Percentiles rank a stretch among this genome's conserved stretches.
These are phyloP conservation scores for Caligus rogercresseyi DNA, from an alignment of 1,140 invertebrate species.

Conservation along the genomic window DNA sequence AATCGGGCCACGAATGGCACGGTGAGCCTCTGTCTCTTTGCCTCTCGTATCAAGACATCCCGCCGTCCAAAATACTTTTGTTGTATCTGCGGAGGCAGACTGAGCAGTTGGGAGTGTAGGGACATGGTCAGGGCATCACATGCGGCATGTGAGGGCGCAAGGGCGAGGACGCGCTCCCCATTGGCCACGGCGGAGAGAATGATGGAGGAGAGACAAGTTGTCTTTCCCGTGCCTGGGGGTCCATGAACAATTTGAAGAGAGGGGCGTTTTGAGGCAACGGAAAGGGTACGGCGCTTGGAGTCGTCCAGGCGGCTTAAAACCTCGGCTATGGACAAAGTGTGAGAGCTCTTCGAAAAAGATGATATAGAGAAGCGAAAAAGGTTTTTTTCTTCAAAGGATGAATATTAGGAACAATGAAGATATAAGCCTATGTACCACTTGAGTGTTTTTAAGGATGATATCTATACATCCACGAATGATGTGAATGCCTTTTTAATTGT, in stretches of 20 bases:
- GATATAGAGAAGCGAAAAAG: no score
- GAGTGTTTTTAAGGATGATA: no score
- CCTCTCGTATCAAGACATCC: neutral
- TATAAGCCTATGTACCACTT: no score
- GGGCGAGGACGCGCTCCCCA: neutral
- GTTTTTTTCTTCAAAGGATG: no score
- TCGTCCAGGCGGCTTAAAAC: no score
- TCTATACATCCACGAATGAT: no score
- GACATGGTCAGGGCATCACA: conserved; percentile 16
- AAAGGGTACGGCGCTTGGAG: neutral
- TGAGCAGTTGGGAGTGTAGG: neutral
- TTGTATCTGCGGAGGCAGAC: neutral
- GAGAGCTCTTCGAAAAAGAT: no score
- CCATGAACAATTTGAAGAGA: conserved; percentile 6
- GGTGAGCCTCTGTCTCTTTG: neutral
- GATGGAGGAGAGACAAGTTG: conserved; percentile 1
- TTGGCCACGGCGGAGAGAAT: conserved; percentile 6
- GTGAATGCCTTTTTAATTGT: no score
- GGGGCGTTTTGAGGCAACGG: neutral
- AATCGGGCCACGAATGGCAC: neutral
- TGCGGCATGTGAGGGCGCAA: conserved; percentile 7
- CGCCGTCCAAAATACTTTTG: neutral
- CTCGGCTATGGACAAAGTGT: no score
- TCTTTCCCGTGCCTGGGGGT: conserved; percentile 17
- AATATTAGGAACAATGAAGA: no score